Percentiles rank a stretch among this genome's conserved stretches.
Evolutionary conservation across 1,140 invertebrate genomes (phyloP).

Genomic region (Drosophila funebris): DNA sequence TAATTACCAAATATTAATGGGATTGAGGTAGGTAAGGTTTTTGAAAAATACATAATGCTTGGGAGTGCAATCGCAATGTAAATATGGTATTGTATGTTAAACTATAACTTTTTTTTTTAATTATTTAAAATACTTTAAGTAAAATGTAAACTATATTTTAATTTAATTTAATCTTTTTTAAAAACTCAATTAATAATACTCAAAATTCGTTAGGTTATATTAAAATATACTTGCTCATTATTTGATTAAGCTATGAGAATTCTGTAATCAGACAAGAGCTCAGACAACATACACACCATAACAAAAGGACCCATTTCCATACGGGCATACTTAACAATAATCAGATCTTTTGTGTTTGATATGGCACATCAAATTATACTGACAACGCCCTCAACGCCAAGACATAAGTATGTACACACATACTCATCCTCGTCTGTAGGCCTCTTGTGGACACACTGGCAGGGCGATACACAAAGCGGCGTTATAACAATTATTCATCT

Average conservation of each 20-base stretch:
- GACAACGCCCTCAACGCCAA: slow-evolving; percentile 37
- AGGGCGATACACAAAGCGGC: slow-evolving; percentile 39
- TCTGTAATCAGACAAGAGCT: background rate
- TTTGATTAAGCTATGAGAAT: background rate
- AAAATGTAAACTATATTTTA: too few species aligned
- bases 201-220: too few species aligned
- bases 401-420: background rate
- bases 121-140: too few species aligned
- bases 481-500: slow-evolving; percentile 63
- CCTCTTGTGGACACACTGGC: slow-evolving; percentile 5
- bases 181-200: too few species aligned
- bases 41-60: background rate
- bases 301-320: slow-evolving; percentile 20
- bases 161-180: too few species aligned
- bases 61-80: too few species aligned
- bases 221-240: too few species aligned
- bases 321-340: slow-evolving; percentile 1
- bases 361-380: slow-evolving; percentile 39
- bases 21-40: slow-evolving; percentile 41
- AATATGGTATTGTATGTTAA: too few species aligned
- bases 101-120: too few species aligned
- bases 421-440: background rate
- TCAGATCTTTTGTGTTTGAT: slow-evolving; percentile 52
- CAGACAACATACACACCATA: slow-evolving; percentile 8
- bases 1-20: slow-evolving; percentile 2